phyloP scores from a whole-genome alignment of 2,888 invertebrate species.

The Leptogaster cylindrica region DNA sequence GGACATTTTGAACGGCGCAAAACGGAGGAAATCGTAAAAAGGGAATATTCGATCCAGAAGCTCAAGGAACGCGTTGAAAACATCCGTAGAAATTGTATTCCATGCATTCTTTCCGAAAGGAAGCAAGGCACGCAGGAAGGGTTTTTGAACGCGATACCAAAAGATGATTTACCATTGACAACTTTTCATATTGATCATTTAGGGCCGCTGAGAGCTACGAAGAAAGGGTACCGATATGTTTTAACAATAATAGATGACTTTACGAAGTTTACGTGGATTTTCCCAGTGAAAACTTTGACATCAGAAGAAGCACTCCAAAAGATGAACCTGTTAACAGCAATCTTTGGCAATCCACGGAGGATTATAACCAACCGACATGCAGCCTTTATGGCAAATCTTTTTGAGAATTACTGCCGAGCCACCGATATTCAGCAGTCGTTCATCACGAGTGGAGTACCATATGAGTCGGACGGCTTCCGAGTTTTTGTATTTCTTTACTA shows the following conservation, averaged over 20 bases:
- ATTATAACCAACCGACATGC: too few relatives aligned
- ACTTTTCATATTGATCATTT: conserved; percentile 55
- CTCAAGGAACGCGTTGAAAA: background rate
- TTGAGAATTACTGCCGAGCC: too few relatives aligned
- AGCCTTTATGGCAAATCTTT: too few relatives aligned
- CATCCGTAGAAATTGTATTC: background rate
- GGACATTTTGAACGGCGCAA: background rate
- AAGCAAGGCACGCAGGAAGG: background rate
- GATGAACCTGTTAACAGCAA: too few relatives aligned
- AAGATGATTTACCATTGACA: conserved; percentile 12
- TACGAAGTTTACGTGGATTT: too few relatives aligned
- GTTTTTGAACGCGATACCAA: background rate
- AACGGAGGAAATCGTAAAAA: background rate
- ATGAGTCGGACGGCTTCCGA: too few relatives aligned
- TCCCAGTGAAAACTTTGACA: too few relatives aligned
- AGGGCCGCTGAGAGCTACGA: conserved; percentile 51
- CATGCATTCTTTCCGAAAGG: conserved; percentile 5
- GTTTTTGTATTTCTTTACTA: too few relatives aligned
- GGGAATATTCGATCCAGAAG: background rate
- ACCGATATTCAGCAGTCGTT: too few relatives aligned
- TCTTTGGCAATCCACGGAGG: too few relatives aligned
- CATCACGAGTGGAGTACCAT: too few relatives aligned
- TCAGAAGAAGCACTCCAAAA: too few relatives aligned
- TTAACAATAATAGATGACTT: conserved; percentile 53
- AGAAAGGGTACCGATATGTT: conserved; percentile 53